Percentiles rank a stretch among this genome's conserved stretches.
Conservation (phyloP, 1,140 invertebrate genomes). For the Wasmannia auropunctata region DNA sequence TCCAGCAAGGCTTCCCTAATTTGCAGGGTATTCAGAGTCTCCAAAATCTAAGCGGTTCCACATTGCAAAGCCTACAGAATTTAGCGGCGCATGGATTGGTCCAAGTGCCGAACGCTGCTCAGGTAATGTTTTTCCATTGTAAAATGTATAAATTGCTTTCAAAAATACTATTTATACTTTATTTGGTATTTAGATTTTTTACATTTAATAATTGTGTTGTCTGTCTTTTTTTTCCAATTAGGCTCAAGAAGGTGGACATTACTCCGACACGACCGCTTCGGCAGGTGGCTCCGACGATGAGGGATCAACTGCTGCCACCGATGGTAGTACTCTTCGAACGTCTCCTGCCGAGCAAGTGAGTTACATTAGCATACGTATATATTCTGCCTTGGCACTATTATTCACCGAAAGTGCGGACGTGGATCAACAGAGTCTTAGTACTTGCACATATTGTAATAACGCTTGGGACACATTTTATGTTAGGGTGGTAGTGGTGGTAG, state of each 20-base stretch:
- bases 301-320: slow-evolving; percentile 96
- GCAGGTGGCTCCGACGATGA: slow-evolving; percentile 97
- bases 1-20: slow-evolving; percentile 85
- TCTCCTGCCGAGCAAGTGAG: slow-evolving; percentile 93
- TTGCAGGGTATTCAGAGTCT: slow-evolving; percentile 83
- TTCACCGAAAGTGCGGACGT: slow-evolving; percentile 28
- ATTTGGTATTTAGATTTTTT: neutral
- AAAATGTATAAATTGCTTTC: neutral
- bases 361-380: slow-evolving; percentile 17
- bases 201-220: neutral
- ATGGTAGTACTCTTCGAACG: slow-evolving; percentile 95
- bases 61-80: slow-evolving; percentile 85
- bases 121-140: slow-evolving; percentile 65
- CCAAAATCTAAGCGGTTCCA: slow-evolving; percentile 83
- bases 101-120: slow-evolving; percentile 76
- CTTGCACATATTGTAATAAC: slow-evolving; percentile 63
- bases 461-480: slow-evolving; percentile 66
- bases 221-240: slow-evolving; percentile 47
- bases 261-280: slow-evolving; percentile 92
- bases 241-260: slow-evolving; percentile 87
- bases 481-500: slow-evolving; percentile 89
- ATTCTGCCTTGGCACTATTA: neutral
- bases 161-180: neutral
- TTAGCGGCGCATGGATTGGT: slow-evolving; percentile 79
- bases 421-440: slow-evolving; percentile 48